Evolutionary conservation across 1,140 invertebrate genomes (phyloP), one percentile per base, ranked within the genome.

Genomic region (Danaus melanippus): DNA sequence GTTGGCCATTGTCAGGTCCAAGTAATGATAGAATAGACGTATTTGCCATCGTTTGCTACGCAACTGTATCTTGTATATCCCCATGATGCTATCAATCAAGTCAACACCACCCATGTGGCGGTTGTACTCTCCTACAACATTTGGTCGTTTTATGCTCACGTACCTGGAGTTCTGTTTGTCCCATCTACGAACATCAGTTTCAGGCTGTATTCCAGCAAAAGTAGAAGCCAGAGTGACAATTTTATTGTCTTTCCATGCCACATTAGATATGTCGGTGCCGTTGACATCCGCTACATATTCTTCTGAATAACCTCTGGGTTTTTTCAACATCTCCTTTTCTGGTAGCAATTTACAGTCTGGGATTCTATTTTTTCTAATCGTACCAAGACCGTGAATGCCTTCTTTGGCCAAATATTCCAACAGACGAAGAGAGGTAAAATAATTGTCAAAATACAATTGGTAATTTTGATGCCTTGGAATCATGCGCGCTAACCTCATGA

Each of bases 211-310:
- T 43, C 65, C 68, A 52, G 46, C 67, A 71, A 76, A 73, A 58
- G 58, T 69, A n/a, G 74, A 80, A 43, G 58, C 49, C 15, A 85
- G 62, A 42, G 48, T 79, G 40, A 83, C 70, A 54, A 67, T 53
- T 66, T 76, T 79, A 50, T 76, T 84, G 53, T 80, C 70, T 56
- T 72, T 71, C 70, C 76, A 82, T 12, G 60, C 56, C 7, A 69
- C 58, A 42, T 12, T 63, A 10, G 58, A 64, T 12, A 70, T 42
- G 42, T 63, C 50, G 21, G 45, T 58, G 8, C 48, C 48, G 40
- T 62, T 50, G 21, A 58, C 42, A 17, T 50, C 42, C 1, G 48
- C 61, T 15, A 53, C 57, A 50, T 53, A 47, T 46, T 64, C 61
- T 46, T 46, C 47, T n/a, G 51, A 62, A 12, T 45, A 51, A n/a